Evolutionary conservation across 2,113 vertebrate species (phyloP).

Genomic region (Scomber japonicus): DNA sequence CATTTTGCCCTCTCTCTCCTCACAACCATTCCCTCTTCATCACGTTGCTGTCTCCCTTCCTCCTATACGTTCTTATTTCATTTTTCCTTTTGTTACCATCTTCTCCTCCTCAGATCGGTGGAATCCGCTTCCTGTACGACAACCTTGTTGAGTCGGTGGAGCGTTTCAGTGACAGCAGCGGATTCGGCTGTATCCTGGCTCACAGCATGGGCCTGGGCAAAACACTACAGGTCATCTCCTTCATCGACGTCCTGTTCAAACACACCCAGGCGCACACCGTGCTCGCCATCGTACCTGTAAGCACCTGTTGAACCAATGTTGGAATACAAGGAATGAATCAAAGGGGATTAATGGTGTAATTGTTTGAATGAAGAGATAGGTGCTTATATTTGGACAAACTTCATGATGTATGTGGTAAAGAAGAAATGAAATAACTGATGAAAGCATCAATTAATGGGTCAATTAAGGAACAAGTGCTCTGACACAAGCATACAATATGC

Average conservation of each 20-base stretch:
- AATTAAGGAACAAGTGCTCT: background rate
- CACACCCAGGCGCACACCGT: constrained; percentile 96
- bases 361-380: background rate
- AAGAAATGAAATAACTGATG: too few species aligned
- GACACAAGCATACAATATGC: too few species aligned
- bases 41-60: background rate
- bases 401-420: too few species aligned
- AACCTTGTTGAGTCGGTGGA: constrained; percentile 96
- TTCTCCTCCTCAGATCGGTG: constrained; percentile 88
- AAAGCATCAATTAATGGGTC: background rate
- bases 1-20: too few species aligned
- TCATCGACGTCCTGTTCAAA: constrained; percentile 94
- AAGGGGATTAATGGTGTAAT: too few species aligned
- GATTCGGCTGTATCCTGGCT: constrained; percentile 97
- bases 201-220: constrained; percentile 99
- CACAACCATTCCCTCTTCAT: too few species aligned
- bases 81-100: background rate
- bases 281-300: constrained; percentile 97
- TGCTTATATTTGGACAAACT: too few species aligned
- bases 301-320: constrained; percentile 54
- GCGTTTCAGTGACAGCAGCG: constrained; percentile 91
- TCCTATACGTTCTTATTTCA: background rate
- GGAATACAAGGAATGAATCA: background rate
- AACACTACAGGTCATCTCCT: constrained; percentile 97
- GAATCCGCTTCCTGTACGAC: constrained; percentile 96